Percentiles rank a stretch among this genome's conserved stretches.
Conservation (phyloP, 2,113 vertebrate species). For the Zosterops borbonicus region DNA sequence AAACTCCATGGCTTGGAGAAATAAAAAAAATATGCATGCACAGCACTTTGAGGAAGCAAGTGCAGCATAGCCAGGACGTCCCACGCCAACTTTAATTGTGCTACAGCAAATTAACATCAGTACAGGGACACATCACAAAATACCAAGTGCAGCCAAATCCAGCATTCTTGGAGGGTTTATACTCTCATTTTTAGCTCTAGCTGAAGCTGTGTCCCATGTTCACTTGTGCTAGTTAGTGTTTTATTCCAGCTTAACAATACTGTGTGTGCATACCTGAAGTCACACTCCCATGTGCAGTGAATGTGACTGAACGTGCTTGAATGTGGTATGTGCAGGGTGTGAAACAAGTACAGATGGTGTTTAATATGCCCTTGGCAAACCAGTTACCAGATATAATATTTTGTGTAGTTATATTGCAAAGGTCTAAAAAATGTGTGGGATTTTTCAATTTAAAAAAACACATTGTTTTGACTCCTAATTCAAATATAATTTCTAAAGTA, state of each 20-base stretch:
- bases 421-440: neutral
- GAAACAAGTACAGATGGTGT: neutral
- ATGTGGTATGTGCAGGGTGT: neutral
- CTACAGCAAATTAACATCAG: neutral
- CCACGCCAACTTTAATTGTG: neutral
- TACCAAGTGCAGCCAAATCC: neutral
- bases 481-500: neutral
- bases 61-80: neutral
- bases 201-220: neutral
- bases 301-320: neutral
- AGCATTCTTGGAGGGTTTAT: neutral
- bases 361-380: neutral
- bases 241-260: neutral
- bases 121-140: neutral
- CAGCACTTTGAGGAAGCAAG: neutral
- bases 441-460: rapidly evolving
- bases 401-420: neutral
- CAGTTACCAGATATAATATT: neutral
- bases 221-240: neutral
- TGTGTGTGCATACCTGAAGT: neutral
- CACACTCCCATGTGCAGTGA: neutral
- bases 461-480: neutral
- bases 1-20: neutral
- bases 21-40: neutral
- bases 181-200: neutral